Evolutionary conservation across 2,888 invertebrate species (phyloP).

Genomic region (Cetonia aurata): DNA sequence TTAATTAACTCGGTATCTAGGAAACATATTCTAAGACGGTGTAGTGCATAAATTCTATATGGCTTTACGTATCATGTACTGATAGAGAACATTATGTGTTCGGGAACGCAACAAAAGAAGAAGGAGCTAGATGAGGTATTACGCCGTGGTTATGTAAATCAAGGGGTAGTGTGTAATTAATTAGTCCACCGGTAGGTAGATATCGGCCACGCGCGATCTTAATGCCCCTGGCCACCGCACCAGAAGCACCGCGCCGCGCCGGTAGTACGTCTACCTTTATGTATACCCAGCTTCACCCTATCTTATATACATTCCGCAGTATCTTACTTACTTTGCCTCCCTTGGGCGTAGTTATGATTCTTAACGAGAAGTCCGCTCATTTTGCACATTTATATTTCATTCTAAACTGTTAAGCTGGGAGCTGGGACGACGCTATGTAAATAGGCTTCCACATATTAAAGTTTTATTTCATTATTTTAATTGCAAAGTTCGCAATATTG

Average conservation of each 20-base stretch:
- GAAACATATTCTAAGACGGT: slow-evolving; percentile 46
- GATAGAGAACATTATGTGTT: slow-evolving; percentile 38
- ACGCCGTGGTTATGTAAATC: slow-evolving; percentile 38
- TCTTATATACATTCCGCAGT: slow-evolving; percentile 40
- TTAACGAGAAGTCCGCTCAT: slow-evolving; percentile 44
- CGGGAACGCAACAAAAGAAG: slow-evolving; percentile 15
- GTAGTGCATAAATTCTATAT: slow-evolving; percentile 33
- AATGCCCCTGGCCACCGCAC: slow-evolving; percentile 51
- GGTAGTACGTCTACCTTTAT: slow-evolving; percentile 25
- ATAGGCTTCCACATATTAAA: slow-evolving; percentile 35
- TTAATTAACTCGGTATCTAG: slow-evolving; percentile 49
- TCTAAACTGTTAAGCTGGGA: slow-evolving; percentile 40
- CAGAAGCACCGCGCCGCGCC: slow-evolving; percentile 27
- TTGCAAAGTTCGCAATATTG: slow-evolving; percentile 34
- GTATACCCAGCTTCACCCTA: slow-evolving; percentile 27
- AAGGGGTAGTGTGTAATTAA: slow-evolving; percentile 49
- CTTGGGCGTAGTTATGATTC: slow-evolving; percentile 42
- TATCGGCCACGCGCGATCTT: slow-evolving; percentile 59
- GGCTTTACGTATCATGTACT: slow-evolving; percentile 17
- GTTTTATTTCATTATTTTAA: slow-evolving; percentile 44
- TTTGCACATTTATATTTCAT: slow-evolving; percentile 46
- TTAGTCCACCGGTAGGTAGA: slow-evolving; percentile 48
- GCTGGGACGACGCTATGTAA: slow-evolving; percentile 6
- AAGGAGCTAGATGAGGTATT: slow-evolving; percentile 32
- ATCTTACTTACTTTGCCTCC: slow-evolving; percentile 41